Evolutionary conservation across 2,797 vertebrate genomes (phyloP), one percentile per base, ranked within the genome.

Genomic region (Chromobotia macracanthus): DNA sequence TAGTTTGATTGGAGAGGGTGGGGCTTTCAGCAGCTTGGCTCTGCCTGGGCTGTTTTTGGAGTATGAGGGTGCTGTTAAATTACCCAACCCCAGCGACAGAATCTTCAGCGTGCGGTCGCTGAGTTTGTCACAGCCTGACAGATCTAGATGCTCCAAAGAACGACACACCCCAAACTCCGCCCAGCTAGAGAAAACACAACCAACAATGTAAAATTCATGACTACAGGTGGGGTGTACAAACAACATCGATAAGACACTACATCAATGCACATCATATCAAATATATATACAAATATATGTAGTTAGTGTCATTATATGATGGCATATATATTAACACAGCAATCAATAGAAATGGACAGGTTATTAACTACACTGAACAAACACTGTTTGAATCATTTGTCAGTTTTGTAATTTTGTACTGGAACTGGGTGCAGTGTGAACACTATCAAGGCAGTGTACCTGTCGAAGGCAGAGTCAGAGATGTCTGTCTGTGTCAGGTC

Each of bases 61-160:
- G 86, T 90, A 71, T 16, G 83, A 80, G 76, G 90, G 89, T 44
- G 92, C 75, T 0, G 87, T 86, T 75, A 94, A 87, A 84, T 97
- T 90, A 0, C 97, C 97, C 77, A 99, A 88, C 0, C 95, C 97
- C 66, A 93, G 77, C 1, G 96, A 96, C 70, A 99, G 90, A 75
- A 94, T 96, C 87, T 95, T 95, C 83, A 98, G 81, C 48, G 96
- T 94, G 86, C 91, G 83, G 83, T 99, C 96, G 0, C 95, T 96
- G 81, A 99, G 95, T 89, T 96, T 96, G 83, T 98, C 97, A 85
- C 98, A 99, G 6, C 98, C 98, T 0, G 98, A 99, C 75, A 99
- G 87, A 90, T 99, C 98, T 85, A 99, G 92, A 82, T 97, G 96
- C 67, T 94, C 93, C 82, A 99, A 93, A 85, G 88, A 94, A 73